Evolutionary conservation across 2,888 invertebrate genomes (phyloP).

Genomic region (Ferdinandea cuprea): DNA sequence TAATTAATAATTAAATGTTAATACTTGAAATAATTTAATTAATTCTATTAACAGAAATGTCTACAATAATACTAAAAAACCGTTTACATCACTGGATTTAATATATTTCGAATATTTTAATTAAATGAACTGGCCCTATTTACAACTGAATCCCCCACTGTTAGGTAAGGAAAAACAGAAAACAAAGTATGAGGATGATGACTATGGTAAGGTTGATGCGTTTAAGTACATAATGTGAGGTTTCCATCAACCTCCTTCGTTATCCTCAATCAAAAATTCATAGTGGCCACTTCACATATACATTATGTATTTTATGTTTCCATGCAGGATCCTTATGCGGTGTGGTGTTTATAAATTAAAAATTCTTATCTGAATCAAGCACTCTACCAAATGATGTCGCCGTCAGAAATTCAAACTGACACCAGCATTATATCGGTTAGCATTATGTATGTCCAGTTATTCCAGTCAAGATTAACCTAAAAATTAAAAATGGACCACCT

Average conservation of each 20-base stretch:
- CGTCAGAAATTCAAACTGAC: slow-evolving; percentile 52
- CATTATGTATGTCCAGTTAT: slow-evolving; percentile 10
- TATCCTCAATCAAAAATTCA: slow-evolving; percentile 56
- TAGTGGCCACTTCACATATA: slow-evolving; percentile 51
- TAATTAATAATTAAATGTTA: no score
- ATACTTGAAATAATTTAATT: no score
- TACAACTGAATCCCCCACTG: slow-evolving; percentile 23
- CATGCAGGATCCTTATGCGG: slow-evolving; percentile 22
- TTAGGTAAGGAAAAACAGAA: neutral
- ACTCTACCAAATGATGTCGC: slow-evolving; percentile 36
- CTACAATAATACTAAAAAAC: no score
- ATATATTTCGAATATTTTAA: no score
- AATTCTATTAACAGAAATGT: no score
- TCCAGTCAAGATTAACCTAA: slow-evolving; percentile 26
- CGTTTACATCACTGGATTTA: no score
- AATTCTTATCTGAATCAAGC: slow-evolving; percentile 52
- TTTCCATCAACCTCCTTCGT: slow-evolving; percentile 32
- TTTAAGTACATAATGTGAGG: slow-evolving; percentile 53
- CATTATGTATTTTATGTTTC: slow-evolving; percentile 15
- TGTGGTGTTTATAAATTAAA: slow-evolving; percentile 58
- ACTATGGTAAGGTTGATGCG: slow-evolving; percentile 5
- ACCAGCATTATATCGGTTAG: slow-evolving; percentile 14
- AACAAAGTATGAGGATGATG: neutral
- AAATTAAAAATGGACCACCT: slow-evolving; percentile 30
- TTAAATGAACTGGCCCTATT: no score